These are phyloP conservation scores for Spilosoma lubricipeda DNA, from an alignment of 2,888 invertebrate species.

Conservation along the genomic window DNA sequence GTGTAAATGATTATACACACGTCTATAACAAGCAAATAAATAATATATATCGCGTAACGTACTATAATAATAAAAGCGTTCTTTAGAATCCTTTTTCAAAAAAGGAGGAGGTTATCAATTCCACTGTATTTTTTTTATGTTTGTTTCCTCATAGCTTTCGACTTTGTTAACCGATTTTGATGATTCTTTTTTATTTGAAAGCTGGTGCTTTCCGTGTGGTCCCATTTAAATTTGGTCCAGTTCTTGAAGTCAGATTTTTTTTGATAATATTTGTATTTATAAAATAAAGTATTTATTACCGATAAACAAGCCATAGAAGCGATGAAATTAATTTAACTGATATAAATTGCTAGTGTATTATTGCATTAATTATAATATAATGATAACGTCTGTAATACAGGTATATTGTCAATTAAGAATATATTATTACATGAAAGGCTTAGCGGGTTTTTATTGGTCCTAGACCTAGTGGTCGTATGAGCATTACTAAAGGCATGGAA, in stretches of 20 bases:
- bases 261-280: no score
- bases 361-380: neutral
- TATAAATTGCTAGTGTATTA: neutral
- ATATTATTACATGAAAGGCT: neutral
- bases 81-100: neutral
- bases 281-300: no score
- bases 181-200: no score
- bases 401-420: neutral
- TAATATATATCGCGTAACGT: neutral
- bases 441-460: neutral
- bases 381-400: neutral
- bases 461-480: neutral
- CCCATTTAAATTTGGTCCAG: no score
- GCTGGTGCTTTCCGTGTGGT: no score
- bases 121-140: no score
- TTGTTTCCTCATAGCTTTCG: no score
- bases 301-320: neutral
- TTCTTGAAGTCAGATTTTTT: no score
- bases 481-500: neutral
- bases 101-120: no score
- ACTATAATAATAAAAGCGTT: neutral
- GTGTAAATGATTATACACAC: neutral
- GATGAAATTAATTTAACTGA: neutral
- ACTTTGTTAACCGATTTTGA: no score
- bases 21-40: neutral